Evolutionary conservation across 2,113 vertebrate genomes (phyloP).

Genomic region (Eulemur macaco): DNA sequence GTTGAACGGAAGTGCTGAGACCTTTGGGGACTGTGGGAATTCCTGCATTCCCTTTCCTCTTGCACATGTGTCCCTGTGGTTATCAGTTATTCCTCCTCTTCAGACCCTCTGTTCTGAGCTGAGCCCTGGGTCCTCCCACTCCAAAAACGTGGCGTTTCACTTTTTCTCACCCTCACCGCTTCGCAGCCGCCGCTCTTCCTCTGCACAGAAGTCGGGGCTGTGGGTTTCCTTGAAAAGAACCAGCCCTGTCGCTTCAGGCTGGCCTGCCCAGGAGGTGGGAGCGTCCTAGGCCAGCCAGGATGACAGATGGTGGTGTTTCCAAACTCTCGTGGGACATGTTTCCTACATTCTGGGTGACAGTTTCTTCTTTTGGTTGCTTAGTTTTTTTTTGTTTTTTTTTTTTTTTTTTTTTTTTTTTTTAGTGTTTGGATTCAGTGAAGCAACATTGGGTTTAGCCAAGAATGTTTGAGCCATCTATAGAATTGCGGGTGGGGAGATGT

Average conservation of each 20-base stretch:
- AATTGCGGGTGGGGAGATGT: neutral
- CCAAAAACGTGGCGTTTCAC: neutral
- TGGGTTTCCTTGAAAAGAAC: neutral
- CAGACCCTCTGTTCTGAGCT: neutral
- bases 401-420: neutral
- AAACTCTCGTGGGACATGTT: constrained; percentile 37
- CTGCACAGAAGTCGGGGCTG: neutral
- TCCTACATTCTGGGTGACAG: constrained; percentile 51
- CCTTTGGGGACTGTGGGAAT: neutral
- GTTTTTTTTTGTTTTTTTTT: neutral
- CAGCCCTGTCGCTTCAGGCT: neutral
- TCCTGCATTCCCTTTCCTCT: neutral
- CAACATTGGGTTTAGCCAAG: constrained; percentile 43
- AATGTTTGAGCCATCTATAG: constrained; percentile 13
- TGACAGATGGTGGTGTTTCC: constrained; percentile 55
- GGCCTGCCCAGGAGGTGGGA: neutral
- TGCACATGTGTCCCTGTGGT: neutral
- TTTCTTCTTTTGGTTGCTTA: constrained; percentile 56
- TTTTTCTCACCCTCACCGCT: neutral
- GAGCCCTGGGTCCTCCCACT: neutral
- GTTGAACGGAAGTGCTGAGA: neutral
- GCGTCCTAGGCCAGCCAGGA: neutral
- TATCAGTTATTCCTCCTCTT: neutral
- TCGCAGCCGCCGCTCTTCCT: neutral
- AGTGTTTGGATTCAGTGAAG: constrained; percentile 56